A percentile compares a stretch with the other conserved stretches of the same genome.
These are phyloP conservation scores for Embiotoca jacksoni DNA, from an alignment of 2,113 vertebrate species.

Conservation along the genomic window DNA sequence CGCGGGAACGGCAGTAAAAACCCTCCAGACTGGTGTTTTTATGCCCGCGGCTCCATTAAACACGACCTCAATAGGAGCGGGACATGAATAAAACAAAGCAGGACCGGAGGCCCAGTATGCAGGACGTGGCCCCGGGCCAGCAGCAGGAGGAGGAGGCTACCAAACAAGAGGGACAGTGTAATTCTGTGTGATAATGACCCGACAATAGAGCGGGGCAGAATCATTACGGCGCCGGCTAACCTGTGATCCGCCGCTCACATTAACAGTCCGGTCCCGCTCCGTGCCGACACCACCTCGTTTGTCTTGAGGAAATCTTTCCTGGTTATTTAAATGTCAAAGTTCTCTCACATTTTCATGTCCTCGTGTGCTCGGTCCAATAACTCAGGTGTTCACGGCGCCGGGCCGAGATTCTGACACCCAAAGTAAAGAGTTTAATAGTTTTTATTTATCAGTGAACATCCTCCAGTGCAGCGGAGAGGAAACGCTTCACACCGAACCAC, in stretches of 20 bases:
- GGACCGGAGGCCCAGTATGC: constrained; percentile 59
- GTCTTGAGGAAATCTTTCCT: constrained; percentile 15
- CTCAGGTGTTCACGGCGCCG: background rate
- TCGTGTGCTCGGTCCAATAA: background rate
- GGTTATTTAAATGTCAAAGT: constrained; percentile 53
- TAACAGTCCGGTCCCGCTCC: constrained; percentile 39
- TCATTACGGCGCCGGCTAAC: constrained; percentile 55
- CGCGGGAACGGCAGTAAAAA: constrained; percentile 58
- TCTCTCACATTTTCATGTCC: constrained; percentile 9
- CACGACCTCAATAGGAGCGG: constrained; percentile 64
- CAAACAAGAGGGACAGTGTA: constrained; percentile 64
- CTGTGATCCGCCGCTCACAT: constrained; percentile 43
- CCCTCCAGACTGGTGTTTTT: constrained; percentile 53
- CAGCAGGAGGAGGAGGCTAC: constrained; percentile 26
- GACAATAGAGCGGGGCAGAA: constrained; percentile 36
- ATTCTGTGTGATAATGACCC: constrained; percentile 59
- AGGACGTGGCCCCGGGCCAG: constrained; percentile 67
- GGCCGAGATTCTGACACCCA: background rate
- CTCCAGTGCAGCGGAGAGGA: background rate
- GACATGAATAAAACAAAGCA: constrained; percentile 70
- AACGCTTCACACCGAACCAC: no score
- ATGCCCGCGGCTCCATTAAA: constrained; percentile 71
- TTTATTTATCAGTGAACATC: constrained; percentile 15
- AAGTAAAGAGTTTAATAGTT: constrained; percentile 11
- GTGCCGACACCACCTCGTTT: constrained; percentile 1